Base-by-base conservation (phyloP, 2,113 vertebrate genomes). In the Bagarius yarrelli region DNA sequence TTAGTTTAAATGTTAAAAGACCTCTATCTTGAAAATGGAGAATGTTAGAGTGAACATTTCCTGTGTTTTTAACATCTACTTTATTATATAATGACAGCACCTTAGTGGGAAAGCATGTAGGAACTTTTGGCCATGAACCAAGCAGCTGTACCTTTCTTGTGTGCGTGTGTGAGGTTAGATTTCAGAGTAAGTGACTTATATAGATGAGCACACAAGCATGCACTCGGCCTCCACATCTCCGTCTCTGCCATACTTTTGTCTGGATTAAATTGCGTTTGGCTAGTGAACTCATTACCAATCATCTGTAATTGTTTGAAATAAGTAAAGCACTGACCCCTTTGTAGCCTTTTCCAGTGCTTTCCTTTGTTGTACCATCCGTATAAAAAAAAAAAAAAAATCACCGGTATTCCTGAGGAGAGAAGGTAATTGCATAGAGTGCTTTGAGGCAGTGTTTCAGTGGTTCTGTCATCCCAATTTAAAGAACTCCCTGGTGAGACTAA, bases 361-460 rank as follows among this genome's bases (percentile, higher is more conserved):
- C 78, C 44, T 8, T 76, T 64, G 32, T 78, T 52, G 75, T 27
- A 40, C 34, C 23, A 52, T 57, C 59, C 12, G 47, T 25, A 19
- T 25, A 76, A 18, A 76, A 32, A 55, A 53, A 71, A 21, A 16
- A 16, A 16, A 25, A 44, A 44, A 9, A 60, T 21, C 63, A 59
- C 61, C 25, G 66, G 66, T 81, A 53, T 40, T 64, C 50, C 80
- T 56, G 32, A 70, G 72, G 47, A 32, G 71, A 81, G 83, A 87
- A 80, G 47, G 59, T 86, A 85, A 82, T 81, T 82, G 74, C 61
- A 12, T 53, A 80, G 83, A 88, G 50, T 79, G 63, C 81, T 84
- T 82, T 69, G 78, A 88, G 81, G 83, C 44, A 55, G 83, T 83
- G 79, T 19, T 70, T 78, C 78, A 23, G 18, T 47, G 60, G 70